Evolutionary conservation across 2,113 vertebrate species (phyloP).

Genomic region (Falcunculus frontatus): DNA sequence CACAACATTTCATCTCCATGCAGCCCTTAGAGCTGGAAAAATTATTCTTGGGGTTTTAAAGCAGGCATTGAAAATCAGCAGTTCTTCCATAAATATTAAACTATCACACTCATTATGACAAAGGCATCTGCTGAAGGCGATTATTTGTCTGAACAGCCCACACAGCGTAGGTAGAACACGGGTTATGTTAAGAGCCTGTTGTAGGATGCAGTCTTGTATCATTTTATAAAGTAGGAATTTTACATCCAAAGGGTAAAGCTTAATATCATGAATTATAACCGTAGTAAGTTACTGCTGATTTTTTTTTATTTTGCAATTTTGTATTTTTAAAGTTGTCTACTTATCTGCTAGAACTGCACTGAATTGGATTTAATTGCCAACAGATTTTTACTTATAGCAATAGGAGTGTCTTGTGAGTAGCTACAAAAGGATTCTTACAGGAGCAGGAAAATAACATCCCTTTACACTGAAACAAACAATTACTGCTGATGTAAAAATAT

Average conservation of each 20-base stretch:
- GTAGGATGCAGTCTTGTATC: conserved; percentile 35
- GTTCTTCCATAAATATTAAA: conserved; percentile 58
- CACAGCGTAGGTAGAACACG: conserved; percentile 54
- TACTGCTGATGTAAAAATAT: neutral
- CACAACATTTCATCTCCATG: neutral
- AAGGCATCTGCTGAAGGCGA: conserved; percentile 62
- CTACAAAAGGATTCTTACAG: conserved; percentile 15
- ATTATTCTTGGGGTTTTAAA: conserved; percentile 5
- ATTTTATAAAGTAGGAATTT: conserved; percentile 16
- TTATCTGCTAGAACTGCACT: neutral
- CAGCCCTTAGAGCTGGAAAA: neutral
- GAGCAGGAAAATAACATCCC: neutral
- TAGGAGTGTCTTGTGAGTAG: conserved; percentile 11
- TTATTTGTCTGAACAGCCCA: conserved; percentile 60
- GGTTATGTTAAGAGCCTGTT: conserved; percentile 58
- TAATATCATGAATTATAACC: conserved; percentile 3
- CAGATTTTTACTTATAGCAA: conserved; percentile 28
- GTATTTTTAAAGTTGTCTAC: neutral
- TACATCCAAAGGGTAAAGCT: conserved; percentile 4
- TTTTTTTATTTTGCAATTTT: neutral
- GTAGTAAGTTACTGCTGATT: neutral
- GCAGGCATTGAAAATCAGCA: conserved; percentile 46
- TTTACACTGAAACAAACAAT: conserved; percentile 33
- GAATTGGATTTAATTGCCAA: conserved; percentile 35
- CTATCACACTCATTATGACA: conserved; percentile 57